Base-by-base conservation (phyloP, 2,797 vertebrate genomes). In the Oreortyx pictus region DNA sequence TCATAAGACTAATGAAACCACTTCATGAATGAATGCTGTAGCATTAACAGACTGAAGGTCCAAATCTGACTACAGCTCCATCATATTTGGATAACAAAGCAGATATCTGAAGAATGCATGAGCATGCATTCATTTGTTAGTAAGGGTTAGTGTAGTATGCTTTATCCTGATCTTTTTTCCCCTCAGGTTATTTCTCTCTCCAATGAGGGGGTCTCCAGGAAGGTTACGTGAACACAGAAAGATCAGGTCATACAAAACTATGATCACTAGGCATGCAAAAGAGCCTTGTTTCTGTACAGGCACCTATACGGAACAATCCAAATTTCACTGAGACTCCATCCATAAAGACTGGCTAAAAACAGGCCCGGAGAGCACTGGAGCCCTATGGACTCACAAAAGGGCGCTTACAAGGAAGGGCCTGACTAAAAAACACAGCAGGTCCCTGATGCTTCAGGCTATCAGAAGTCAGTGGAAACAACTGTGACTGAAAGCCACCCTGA, bases 31-130 rank as follows among this genome's bases (percentile, higher is more conserved):
- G 90, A 92, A 91, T 78, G 46, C 54, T 49, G 33, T 31, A 61
- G 66, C 0, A 2, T 86, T 59, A 75, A 92, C 57, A 92, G 80
- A 56, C 18, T 77, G 88, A 90, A 92, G 90, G 88, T 94, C 95
- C 94, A 92, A 92, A 70, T 81, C 73, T 94, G 88, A 73, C 73
- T 93, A 39, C 81, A 82, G 59, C 73, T 50, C 76, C 52, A 44
- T 89, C 96, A 79, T 94, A 18, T 83, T 64, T 86, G 86, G 70
- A 64, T 93, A 87, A 92, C 93, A 83, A 90, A 94, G 94, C 70
- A 93, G 79, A 93, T 87, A 93, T 82, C 68, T 85, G 59, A 94
- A 95, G 76, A 86, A 91, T 83, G 91, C 73, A 31, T 68, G 79
- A 89, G 79, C 64, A 43, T 74, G 81, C 83, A 80, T 80, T 82